Base-by-base conservation (phyloP, 2,797 vertebrate species). In the Silurus aristotelis region DNA sequence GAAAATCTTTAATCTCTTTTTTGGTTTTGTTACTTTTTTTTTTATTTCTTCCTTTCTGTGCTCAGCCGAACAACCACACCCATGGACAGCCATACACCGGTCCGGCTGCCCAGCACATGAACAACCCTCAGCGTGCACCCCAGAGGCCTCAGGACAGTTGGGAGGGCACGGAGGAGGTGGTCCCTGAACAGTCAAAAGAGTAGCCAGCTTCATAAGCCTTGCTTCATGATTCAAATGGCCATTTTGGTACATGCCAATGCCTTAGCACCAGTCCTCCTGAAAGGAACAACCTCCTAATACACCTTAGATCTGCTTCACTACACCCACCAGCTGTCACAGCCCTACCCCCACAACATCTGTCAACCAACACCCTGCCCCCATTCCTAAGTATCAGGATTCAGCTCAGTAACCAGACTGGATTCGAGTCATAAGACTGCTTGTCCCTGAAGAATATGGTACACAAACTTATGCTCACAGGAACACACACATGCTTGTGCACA, bases 81-180 rank as follows among this genome's bases (percentile, higher is more conserved):
- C 98, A 99, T 88, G 97, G 97, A 94, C 98, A 99, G 95, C 98
- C 98, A 22, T 99, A 98, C 92, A 99, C 97, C 22, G 98, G 98
- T 91, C 98, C 98, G 10, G 98, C 97, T 92, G 97, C 98, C 92
- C 98, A 99, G 94, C 98, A 99, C 93, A 98, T 99, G 97, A 99
- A 99, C 96, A 99, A 98, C 95, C 98, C 98, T 89, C 97, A 96
- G 93, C 95, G 96, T 90, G 95, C 96, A 84, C 96, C 97, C 93
- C 97, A 97, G 90, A 96, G 97, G 97, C 96, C 97, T 97, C 97
- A 98, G 97, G 98, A 99, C 93, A 97, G 96, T 93, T 99, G 96
- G 87, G 98, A 99, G 94, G 96, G 96, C 94, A 95, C 96, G 86
- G 98, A 99, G 95, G 97, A 99, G 94, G 96, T 96, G 61, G 91